Evolutionary conservation across 2,113 vertebrate species (phyloP), one percentile per base, ranked within the genome.

Genomic region (Struthio camelus): DNA sequence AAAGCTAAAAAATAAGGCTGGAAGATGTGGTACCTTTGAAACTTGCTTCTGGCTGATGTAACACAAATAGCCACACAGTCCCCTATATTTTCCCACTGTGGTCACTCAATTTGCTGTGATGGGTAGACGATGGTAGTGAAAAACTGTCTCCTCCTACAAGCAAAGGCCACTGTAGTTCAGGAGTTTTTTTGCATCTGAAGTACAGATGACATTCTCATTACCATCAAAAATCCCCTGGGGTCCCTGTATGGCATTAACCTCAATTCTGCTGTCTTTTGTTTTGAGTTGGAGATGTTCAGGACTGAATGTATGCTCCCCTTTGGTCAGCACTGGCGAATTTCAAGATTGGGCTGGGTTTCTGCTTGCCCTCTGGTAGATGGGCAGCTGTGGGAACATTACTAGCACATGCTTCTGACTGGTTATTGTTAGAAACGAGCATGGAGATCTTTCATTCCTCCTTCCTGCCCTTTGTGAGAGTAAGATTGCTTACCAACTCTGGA

Each of bases 171-270:
- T 46, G 11, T 61, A 30, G 24, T 59, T 72, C 24, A 61, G 51
- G 40, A 23, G 23, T 75, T 87, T 73, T 73, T 59, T 77, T 32
- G 17, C 18, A 85, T 18, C 13, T 54, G 30, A 18, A 53, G 14
- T 53, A 40, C 2, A 64, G 78, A 44, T 59, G 27, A 72, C 22
- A 66, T 75, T 75, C n/a, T 82, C 3, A 38, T 80, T 46, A 18
- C 30, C 28, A 30, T 15, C 14, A 38, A 6, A 81, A 8, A 0
- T 1, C 7, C 4, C 2, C 5, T 13, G 6, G 8, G 16, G 69
- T 9, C 17, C 58, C 38, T 79, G 4, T 19, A 36, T 28, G 22
- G 9, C 14, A 32, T 72, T 61, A 67, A 72, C 32, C 42, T 80
- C n/a, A 72, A 67, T 42, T 27, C 13, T 24, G 14, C 25, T 69